phyloP scores from a whole-genome alignment of 2,888 invertebrate species.

The Branchipolynoe longqiensis region DNA sequence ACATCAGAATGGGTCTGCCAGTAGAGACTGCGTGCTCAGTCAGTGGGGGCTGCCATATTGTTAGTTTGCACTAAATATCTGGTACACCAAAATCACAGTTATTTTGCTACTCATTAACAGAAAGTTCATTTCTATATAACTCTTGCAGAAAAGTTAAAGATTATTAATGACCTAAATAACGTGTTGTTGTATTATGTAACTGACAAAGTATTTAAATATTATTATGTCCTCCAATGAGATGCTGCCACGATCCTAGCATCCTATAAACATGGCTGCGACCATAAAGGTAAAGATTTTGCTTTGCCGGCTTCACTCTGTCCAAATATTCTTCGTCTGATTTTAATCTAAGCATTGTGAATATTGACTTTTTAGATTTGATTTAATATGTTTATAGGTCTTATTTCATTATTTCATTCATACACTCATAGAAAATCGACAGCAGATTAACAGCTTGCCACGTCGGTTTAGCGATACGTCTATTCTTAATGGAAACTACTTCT shows the following conservation, averaged over 20 bases:
- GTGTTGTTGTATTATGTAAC: no score
- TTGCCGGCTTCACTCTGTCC: neutral
- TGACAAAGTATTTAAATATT: no score
- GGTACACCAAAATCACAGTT: no score
- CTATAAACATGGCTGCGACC: slow-evolving; percentile 75
- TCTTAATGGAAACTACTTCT: neutral
- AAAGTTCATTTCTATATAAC: no score
- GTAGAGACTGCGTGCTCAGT: neutral
- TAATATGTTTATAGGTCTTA: no score
- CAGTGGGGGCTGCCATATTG: slow-evolving; percentile 29
- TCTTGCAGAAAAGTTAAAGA: no score
- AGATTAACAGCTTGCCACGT: slow-evolving; percentile 6
- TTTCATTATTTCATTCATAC: no score
- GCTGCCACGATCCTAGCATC: slow-evolving; percentile 71
- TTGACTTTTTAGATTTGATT: no score
- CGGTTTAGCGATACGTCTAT: neutral
- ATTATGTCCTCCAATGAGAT: slow-evolving; percentile 69
- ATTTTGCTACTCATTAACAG: no score
- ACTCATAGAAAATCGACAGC: neutral
- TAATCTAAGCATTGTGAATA: no score
- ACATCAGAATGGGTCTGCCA: no score
- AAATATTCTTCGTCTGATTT: neutral
- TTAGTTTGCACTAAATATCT: neutral
- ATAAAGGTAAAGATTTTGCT: slow-evolving; percentile 64
- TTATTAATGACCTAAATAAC: no score